phyloP scores from a whole-genome alignment of 1,140 invertebrate genomes.

The Venustaconcha ellipsiformis region DNA sequence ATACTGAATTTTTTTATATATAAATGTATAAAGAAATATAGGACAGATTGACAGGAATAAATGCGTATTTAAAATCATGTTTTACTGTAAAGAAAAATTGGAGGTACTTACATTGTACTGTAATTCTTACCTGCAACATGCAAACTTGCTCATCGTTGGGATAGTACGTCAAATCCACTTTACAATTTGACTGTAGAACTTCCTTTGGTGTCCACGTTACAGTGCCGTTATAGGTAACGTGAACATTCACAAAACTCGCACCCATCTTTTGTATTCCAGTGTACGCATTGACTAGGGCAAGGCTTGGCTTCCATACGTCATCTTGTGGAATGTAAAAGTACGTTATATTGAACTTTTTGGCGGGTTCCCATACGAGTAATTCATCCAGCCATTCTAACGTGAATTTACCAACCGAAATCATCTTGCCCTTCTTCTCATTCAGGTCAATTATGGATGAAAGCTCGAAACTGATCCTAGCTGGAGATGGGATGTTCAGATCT shows the following conservation, averaged over 20 bases:
- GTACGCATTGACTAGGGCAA: slow-evolving; percentile 24
- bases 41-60: too few species aligned
- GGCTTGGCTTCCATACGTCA: slow-evolving; percentile 25
- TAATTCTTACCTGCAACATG: slow-evolving; percentile 9
- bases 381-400: slow-evolving; percentile 13
- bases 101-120: too few species aligned
- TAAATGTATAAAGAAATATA: too few species aligned
- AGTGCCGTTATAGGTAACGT: slow-evolving; percentile 17
- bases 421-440: slow-evolving; percentile 9
- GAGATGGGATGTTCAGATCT: slow-evolving; percentile 1
- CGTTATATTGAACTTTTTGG: slow-evolving; percentile 5
- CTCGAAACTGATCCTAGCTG: slow-evolving; percentile 15
- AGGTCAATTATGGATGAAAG: slow-evolving; percentile 19
- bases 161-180: slow-evolving; percentile 23
- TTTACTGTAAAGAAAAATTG: too few species aligned
- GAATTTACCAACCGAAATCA: slow-evolving; percentile 18
- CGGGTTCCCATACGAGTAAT: slow-evolving; percentile 15
- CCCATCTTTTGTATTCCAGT: slow-evolving; percentile 11
- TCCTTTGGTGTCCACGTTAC: slow-evolving; percentile 26
- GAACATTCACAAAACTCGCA: slow-evolving; percentile 14
- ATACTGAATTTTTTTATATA: too few species aligned
- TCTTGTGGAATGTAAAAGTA: slow-evolving; percentile 15
- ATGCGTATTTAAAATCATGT: too few species aligned
- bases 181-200: slow-evolving; percentile 17
- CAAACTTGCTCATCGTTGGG: slow-evolving; percentile 23